These are phyloP conservation scores for Euproctis similis DNA, from an alignment of 2,888 invertebrate species.

Conservation along the genomic window DNA sequence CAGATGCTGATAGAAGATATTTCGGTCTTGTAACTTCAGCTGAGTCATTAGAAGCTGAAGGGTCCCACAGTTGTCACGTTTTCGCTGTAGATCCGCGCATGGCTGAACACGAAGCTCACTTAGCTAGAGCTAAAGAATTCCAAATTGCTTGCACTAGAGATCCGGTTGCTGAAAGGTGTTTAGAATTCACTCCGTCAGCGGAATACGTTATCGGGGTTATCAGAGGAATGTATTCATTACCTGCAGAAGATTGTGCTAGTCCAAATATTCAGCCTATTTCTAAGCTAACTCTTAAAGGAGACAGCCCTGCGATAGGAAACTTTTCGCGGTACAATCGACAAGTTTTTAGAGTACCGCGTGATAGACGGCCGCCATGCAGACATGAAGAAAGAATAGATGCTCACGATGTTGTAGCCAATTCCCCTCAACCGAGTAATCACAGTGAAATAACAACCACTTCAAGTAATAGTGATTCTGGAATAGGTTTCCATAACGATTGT, in stretches of 20 bases:
- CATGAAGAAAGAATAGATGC: conserved; percentile 56
- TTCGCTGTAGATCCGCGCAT: conserved; percentile 94
- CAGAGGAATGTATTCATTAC: conserved; percentile 82
- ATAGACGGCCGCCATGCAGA: conserved; percentile 47
- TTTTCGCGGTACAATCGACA: conserved; percentile 54
- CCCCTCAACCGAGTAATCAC: conserved; percentile 89
- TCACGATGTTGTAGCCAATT: conserved; percentile 79
- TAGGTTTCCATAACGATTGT: conserved; percentile 93
- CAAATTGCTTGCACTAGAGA: conserved; percentile 89
- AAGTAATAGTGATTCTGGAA: conserved; percentile 96
- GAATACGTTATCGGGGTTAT: conserved; percentile 83
- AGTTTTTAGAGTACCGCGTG: conserved; percentile 45
- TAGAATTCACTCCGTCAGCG: conserved; percentile 93
- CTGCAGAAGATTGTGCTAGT: conserved; percentile 56
- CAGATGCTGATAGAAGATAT: conserved; percentile 92
- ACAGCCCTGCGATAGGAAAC: conserved; percentile 59
- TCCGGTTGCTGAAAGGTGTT: conserved; percentile 84
- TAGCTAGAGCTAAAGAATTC: conserved; percentile 87
- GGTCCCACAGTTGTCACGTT: conserved; percentile 93
- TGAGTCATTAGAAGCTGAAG: conserved; percentile 70
- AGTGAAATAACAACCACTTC: conserved; percentile 89
- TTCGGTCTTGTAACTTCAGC: conserved; percentile 95
- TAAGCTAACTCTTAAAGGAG: conserved; percentile 57
- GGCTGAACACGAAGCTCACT: conserved; percentile 87
- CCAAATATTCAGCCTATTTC: conserved; percentile 61